Conservation (phyloP, 2,888 invertebrate genomes). For the Polia nebulosa region DNA sequence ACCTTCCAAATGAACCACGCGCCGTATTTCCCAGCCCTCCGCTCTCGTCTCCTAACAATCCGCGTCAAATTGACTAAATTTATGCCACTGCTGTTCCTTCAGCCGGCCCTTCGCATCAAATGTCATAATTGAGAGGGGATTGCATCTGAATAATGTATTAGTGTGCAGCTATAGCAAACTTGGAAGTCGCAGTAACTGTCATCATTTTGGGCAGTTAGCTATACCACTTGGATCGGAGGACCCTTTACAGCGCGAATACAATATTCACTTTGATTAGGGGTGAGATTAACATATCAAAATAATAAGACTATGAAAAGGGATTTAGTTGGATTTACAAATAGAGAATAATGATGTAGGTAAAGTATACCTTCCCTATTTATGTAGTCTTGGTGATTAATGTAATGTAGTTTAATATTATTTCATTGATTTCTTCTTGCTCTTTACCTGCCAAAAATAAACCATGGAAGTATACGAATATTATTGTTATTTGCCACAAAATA, state of each 20-base stretch:
- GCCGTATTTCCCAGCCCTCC: constrained; percentile 46
- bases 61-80: constrained; percentile 89
- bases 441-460: not conserved
- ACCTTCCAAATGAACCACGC: constrained; percentile 64
- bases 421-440: not conserved
- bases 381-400: not conserved
- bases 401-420: not conserved
- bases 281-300: constrained; percentile 42
- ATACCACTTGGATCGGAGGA: constrained; percentile 38
- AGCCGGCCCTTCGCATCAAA: constrained; percentile 82
- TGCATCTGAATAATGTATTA: constrained; percentile 83
- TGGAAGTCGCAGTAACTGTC: constrained; percentile 66
- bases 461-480: constrained; percentile 1
- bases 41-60: constrained; percentile 63
- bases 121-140: constrained; percentile 82
- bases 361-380: not conserved
- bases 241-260: constrained; percentile 42
- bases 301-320: constrained; percentile 19
- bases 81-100: constrained; percentile 82
- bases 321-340: constrained; percentile 5
- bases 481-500: constrained; percentile 10
- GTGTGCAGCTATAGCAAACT: constrained; percentile 72
- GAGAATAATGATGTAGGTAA: constrained; percentile 13
- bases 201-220: constrained; percentile 57
- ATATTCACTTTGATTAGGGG: constrained; percentile 62